Conservation (phyloP, 64 coral and sea anemone species). For the Dendronephthya gigantea region DNA sequence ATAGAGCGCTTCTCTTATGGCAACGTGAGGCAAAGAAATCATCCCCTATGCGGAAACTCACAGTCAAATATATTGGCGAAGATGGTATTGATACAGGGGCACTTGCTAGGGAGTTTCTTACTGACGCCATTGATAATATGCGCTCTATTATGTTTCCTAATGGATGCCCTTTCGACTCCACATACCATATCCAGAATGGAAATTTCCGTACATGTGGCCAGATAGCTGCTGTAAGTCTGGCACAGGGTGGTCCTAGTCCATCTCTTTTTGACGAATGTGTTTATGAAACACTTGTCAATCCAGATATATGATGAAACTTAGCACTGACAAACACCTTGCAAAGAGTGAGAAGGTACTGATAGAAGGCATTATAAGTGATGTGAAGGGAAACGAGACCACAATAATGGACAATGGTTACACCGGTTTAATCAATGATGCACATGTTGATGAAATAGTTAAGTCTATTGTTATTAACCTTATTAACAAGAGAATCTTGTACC, state of each 20-base stretch:
- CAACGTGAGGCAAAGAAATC: constrained; percentile 18
- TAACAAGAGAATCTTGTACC: constrained; percentile 29
- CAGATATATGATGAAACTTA: not conserved
- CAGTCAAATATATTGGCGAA: constrained; percentile 30
- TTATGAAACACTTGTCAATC: not conserved
- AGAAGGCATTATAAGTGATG: not conserved
- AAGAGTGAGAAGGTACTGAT: not conserved
- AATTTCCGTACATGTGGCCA: constrained; percentile 20
- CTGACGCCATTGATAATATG: constrained; percentile 5
- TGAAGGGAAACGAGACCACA: not conserved
- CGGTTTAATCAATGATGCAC: constrained; percentile 13
- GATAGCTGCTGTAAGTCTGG: constrained; percentile 18
- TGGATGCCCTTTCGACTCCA: constrained; percentile 24
- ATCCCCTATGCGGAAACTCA: constrained; percentile 8
- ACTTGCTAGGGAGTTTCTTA: constrained; percentile 26
- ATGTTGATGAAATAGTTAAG: constrained; percentile 24
- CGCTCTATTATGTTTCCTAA: constrained; percentile 9
- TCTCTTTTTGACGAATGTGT: constrained; percentile 28
- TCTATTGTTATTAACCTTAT: constrained; percentile 25
- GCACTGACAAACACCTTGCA: not conserved
- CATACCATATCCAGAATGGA: constrained; percentile 23
- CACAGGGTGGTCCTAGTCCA: constrained; percentile 35
- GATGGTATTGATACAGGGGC: constrained; percentile 36
- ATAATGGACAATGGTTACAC: constrained; percentile 38
- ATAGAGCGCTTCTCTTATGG: constrained; percentile 17